These are phyloP conservation scores for Hippolais icterina DNA, from an alignment of 2,113 vertebrate genomes.

Conservation along the genomic window DNA sequence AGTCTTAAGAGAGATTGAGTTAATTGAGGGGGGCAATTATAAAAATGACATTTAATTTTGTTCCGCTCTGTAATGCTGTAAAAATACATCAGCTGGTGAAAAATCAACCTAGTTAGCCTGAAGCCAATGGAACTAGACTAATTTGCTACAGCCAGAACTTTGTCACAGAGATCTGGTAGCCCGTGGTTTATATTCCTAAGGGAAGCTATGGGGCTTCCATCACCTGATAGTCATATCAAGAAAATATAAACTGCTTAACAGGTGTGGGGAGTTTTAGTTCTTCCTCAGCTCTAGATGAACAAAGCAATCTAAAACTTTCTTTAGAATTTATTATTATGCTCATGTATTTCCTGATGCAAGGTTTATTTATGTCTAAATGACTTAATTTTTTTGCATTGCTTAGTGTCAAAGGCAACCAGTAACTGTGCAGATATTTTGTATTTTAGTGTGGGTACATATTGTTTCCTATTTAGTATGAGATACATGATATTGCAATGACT, in stretches of 20 bases:
- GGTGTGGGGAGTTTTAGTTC: background rate
- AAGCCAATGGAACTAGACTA: background rate
- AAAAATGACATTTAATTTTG: background rate
- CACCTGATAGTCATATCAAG: background rate
- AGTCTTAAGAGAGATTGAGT: background rate
- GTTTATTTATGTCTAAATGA: background rate
- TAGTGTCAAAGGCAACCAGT: background rate
- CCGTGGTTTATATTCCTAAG: background rate
- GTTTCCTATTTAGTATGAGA: background rate
- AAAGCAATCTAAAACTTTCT: background rate
- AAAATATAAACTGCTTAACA: background rate
- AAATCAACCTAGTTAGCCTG: background rate
- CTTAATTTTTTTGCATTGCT: background rate
- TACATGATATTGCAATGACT: background rate
- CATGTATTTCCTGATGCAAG: background rate
- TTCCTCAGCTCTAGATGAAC: background rate
- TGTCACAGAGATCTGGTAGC: background rate
- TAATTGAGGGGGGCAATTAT: constrained; percentile 2
- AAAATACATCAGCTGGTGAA: background rate
- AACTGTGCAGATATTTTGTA: background rate
- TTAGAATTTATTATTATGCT: background rate
- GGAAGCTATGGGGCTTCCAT: background rate
- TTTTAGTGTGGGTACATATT: background rate
- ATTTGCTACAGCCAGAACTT: background rate
- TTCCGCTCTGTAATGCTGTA: background rate